These are phyloP conservation scores for Tachina fera DNA, from an alignment of 2,888 invertebrate genomes.

Conservation along the genomic window DNA sequence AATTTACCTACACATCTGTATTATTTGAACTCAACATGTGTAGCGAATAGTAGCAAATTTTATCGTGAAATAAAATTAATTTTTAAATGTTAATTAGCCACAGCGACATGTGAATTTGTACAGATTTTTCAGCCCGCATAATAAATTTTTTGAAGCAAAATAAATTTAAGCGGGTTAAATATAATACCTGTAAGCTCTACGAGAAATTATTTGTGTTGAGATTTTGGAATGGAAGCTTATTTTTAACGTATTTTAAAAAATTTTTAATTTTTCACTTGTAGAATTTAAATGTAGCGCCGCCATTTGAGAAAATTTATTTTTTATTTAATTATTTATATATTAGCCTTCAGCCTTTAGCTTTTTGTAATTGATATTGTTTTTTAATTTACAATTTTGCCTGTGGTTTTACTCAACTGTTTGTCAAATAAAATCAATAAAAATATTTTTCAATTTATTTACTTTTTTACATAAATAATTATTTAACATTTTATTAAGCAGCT, in stretches of 20 bases:
- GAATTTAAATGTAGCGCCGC: too few relatives aligned
- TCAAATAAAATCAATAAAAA: slow-evolving; percentile 12
- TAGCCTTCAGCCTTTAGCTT: neutral
- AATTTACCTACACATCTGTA: too few relatives aligned
- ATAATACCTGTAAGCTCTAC: neutral
- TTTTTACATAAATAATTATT: slow-evolving; percentile 9
- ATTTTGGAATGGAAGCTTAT: neutral
- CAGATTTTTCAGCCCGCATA: neutral
- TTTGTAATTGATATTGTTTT: neutral
- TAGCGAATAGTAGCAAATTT: neutral
- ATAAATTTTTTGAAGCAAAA: slow-evolving; percentile 8
- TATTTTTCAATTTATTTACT: neutral
- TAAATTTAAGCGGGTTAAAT: neutral
- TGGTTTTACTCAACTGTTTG: slow-evolving; percentile 25
- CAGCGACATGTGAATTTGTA: slow-evolving; percentile 28
- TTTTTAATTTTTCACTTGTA: neutral
- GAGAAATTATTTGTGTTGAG: neutral
- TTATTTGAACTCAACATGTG: too few relatives aligned
- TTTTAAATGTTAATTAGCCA: slow-evolving; percentile 50
- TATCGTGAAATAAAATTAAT: slow-evolving; percentile 52
- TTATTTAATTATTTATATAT: neutral
- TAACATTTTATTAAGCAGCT: slow-evolving; percentile 33
- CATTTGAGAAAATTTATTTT: too few relatives aligned
- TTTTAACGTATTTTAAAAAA: too few relatives aligned
- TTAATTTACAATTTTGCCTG: slow-evolving; percentile 9